phyloP scores from a whole-genome alignment of 2,113 vertebrate genomes.

The Pangasianodon gigas region DNA sequence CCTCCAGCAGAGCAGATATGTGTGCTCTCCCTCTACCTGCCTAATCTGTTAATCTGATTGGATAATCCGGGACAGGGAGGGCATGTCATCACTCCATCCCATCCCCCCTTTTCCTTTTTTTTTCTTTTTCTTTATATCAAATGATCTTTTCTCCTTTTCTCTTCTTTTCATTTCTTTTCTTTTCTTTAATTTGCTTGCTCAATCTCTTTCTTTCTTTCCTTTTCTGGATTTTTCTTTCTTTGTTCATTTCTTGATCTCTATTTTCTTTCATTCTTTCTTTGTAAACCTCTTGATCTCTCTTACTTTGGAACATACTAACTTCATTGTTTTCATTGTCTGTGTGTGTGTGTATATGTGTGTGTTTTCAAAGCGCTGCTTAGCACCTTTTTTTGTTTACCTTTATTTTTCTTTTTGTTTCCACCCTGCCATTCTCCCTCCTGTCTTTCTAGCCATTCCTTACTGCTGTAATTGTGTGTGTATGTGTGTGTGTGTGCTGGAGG shows the following conservation, averaged over 20 bases:
- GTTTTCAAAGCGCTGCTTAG: neutral
- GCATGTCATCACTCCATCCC: conserved; percentile 58
- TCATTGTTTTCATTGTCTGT: neutral
- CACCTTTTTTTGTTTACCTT: neutral
- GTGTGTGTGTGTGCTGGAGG: conserved; percentile 1
- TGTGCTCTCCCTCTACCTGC: conserved; percentile 60
- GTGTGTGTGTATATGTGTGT: neutral
- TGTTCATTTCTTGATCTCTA: neutral
- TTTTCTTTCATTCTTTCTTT: neutral
- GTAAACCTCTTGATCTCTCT: neutral
- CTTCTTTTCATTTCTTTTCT: neutral
- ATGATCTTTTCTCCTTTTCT: neutral
- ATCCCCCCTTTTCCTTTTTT: neutral
- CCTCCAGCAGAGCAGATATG: neutral
- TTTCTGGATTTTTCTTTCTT: neutral
- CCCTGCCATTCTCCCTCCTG: neutral
- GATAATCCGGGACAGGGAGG: conserved; percentile 69
- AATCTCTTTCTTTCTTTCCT: neutral
- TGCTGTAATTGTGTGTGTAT: neutral
- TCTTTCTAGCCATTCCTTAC: neutral
- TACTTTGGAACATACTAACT: neutral
- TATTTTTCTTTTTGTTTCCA: too few species aligned
- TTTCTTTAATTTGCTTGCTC: neutral
- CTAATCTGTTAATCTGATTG: conserved; percentile 77
- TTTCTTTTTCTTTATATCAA: neutral